Base-by-base conservation (phyloP, 2,113 vertebrate genomes). In the Theropithecus gelada region DNA sequence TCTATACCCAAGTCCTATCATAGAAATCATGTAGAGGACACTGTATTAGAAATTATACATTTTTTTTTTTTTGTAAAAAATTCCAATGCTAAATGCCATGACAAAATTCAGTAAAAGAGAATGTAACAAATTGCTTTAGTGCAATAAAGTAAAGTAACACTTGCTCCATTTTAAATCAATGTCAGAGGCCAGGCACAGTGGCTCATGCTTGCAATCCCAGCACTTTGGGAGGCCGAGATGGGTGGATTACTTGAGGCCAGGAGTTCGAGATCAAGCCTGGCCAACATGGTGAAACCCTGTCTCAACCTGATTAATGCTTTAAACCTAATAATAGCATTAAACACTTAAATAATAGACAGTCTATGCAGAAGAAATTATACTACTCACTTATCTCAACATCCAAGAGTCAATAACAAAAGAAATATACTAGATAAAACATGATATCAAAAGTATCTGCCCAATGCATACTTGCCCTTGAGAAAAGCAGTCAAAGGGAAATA, bases 1-100 rank as follows among this genome's bases (percentile, higher is more conserved):
- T 99, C 99, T 64, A 99, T 99, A 64, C 99, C 98, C 98, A 99
- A 98, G n/a, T 99, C 99, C 99, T 99, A 95, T 30, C 79, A 79
- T 0, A 98, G 91, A 97, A 96, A 98, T 97, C 95, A 97, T 5
- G 68, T 35, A 90, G 76, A n/a, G 68, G 20, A 90, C 20, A 93
- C 59, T 89, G n/a, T 32, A 88, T 57, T 88, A 72, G 73, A 90
- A 80, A 88, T 82, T 30, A 57, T 11, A 86, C 22, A 57, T 22
- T 81, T 50, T 81, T 50, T 40, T 40, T 40, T 80, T 57, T 57
- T 57, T 45, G 76, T 20, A 43, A 85, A 97, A 86, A 72, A 70
- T 20, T 88, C 38, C 8, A 94, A 72, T 30, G 27, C 75, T 84
- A 93, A 91, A 89, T 6, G 35, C 45, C 45, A 80, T 45, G 48